Conservation (phyloP, 2,888 invertebrate genomes). For the Dasysyrphus tricinctus region DNA sequence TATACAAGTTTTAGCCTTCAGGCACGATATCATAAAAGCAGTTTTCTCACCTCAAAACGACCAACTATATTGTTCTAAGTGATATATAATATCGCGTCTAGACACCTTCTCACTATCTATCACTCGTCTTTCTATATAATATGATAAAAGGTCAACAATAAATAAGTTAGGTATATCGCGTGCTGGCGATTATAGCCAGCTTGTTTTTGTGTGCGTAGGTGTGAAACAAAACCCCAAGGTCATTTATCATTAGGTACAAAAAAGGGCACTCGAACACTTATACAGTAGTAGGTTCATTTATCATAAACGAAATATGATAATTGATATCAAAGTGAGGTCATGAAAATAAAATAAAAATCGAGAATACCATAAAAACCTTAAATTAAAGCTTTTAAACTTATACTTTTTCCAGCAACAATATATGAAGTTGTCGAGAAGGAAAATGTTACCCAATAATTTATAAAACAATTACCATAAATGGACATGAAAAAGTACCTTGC, state of each 20-base stretch:
- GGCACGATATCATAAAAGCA: not conserved
- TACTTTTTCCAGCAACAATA: not conserved
- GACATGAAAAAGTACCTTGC: not conserved
- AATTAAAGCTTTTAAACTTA: not conserved
- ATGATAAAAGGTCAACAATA: constrained; percentile 13
- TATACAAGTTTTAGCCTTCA: not conserved
- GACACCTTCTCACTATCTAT: constrained; percentile 16
- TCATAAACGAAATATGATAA: not conserved
- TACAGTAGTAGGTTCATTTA: not conserved
- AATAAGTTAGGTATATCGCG: not conserved
- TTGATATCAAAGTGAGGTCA: constrained; percentile 10
- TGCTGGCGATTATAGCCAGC: not conserved
- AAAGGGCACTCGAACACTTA: not conserved
- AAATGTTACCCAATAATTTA: constrained; percentile 8
- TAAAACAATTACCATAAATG: not conserved
- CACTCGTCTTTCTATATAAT: not conserved
- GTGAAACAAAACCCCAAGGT: not conserved
- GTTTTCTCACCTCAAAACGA: not conserved
- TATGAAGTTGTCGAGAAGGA: constrained; percentile 1
- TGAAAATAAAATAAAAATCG: not conserved
- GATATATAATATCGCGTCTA: constrained; percentile 37
- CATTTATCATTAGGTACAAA: not conserved
- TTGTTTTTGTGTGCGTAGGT: constrained; percentile 12
- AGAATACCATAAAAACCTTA: not conserved
- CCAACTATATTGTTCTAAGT: not conserved